Base-by-base conservation (phyloP, 2,888 invertebrate genomes). In the Hybos culiciformis region DNA sequence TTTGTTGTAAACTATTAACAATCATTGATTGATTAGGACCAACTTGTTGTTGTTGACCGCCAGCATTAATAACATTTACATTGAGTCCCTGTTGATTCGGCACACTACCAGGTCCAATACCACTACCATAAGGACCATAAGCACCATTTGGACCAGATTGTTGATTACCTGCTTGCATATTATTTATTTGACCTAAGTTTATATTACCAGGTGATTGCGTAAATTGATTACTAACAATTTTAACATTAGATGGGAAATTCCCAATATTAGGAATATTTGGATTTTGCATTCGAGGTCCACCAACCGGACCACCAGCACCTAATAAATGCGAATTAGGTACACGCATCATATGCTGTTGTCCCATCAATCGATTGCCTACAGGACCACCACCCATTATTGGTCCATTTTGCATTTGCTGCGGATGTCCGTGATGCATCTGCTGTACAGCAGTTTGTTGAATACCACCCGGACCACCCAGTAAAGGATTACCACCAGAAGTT, bases 401-500 rank as follows among this genome's bases (percentile, higher is more conserved):
- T 2, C 86, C 86, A 61, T 86, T 86, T 61, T 81, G 83, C 73
- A 85, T 75, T 44, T 70, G 70, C 69, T 76, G 68, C 15, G 59
- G 58, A 49, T 50, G 59, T 14, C 52, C 54, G 56, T 64, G 57
- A 46, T 65, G 64, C 56, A 63, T 58, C 7, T 57, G 57, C 52
- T 63, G 62, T 47, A 61, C 60, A 21, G 46, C 43, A 37, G 46
- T 42, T 44, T 61, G 57, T 4, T 55, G 54, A 8, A 54, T 55
- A 51, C 54, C 53, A 37, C 51, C 58, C 33, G 45, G 45, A 9
- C 46, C 23, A 26, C 45, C 45, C 40, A 51, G 43, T 26, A 48
- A 23, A 19, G 36, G 19, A 20, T 36, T 36, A 14, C 36, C 21
- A 7, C 36, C 36, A 4, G 57, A 56, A 32, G 74, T 71, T 51